phyloP scores from a whole-genome alignment of 2,113 vertebrate species.

The Corvus cornix region DNA sequence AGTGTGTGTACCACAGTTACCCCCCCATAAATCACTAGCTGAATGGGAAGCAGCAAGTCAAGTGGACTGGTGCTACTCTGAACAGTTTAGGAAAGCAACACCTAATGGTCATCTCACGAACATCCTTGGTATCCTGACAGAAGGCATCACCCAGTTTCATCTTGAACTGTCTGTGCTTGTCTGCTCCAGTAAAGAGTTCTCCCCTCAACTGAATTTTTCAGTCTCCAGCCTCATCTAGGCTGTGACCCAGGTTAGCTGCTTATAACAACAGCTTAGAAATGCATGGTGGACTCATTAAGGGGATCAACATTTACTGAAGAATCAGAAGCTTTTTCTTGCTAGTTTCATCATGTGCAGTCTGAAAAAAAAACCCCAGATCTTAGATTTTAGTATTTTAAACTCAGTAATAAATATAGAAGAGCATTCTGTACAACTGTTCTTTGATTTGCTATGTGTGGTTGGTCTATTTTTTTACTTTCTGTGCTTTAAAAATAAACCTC shows the following conservation, averaged over 20 bases:
- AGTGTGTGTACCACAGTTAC: background rate
- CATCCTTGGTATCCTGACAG: background rate
- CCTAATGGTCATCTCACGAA: background rate
- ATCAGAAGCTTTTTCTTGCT: background rate
- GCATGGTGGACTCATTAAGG: background rate
- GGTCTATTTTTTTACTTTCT: background rate
- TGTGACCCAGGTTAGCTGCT: background rate
- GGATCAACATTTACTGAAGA: background rate
- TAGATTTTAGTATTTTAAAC: background rate
- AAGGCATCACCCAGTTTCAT: background rate
- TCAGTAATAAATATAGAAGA: background rate
- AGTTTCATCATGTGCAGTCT: background rate
- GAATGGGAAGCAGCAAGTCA: background rate
- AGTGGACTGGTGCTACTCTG: background rate
- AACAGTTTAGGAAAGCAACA: background rate
- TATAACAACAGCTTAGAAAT: background rate
- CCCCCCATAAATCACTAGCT: background rate
- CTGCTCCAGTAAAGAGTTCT: background rate
- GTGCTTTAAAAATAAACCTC: background rate
- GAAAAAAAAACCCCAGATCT: background rate
- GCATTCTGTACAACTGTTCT: background rate
- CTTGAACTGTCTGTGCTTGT: background rate
- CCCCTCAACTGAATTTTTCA: background rate
- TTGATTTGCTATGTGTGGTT: background rate
- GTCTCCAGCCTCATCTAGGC: background rate